Evolutionary conservation across 1,140 invertebrate genomes (phyloP).

Genomic region (Panonychus citri): DNA sequence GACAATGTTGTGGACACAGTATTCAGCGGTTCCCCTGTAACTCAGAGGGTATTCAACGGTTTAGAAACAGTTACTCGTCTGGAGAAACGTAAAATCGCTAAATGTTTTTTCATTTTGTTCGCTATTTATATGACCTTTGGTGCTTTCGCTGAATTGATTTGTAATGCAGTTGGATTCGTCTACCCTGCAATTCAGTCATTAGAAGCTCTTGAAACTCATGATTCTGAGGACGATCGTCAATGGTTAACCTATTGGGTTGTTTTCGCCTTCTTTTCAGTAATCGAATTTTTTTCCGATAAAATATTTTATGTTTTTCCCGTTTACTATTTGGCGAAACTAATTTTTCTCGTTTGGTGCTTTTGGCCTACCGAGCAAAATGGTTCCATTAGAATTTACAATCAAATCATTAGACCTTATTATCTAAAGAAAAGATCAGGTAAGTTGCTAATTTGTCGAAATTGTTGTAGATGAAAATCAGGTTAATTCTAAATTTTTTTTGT

Average conservation of each 20-base stretch:
- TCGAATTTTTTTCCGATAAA: conserved; percentile 80
- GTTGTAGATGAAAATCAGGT: no score
- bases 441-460: no score
- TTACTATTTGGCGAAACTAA: conserved; percentile 91
- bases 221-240: conserved; percentile 64
- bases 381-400: conserved; percentile 55
- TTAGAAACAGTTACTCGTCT: not conserved
- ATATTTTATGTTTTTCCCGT: conserved; percentile 78
- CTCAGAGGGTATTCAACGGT: no score
- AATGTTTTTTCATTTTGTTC: not conserved
- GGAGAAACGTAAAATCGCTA: not conserved
- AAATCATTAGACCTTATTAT: conserved; percentile 65
- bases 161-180: conserved; percentile 85
- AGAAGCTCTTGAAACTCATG: conserved; percentile 33
- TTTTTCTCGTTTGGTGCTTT: conserved; percentile 86
- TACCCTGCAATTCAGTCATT: conserved; percentile 65
- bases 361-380: conserved; percentile 69
- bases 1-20: no score
- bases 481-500: no score
- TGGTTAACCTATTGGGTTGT: conserved; percentile 99
- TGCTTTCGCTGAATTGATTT: conserved; percentile 77
- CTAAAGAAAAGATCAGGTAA: conserved; percentile 25
- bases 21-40: no score
- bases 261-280: conserved; percentile 67
- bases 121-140: conserved; percentile 74